phyloP scores from a whole-genome alignment of 92 coral and sea anemone species.

The Montipora capitata region DNA sequence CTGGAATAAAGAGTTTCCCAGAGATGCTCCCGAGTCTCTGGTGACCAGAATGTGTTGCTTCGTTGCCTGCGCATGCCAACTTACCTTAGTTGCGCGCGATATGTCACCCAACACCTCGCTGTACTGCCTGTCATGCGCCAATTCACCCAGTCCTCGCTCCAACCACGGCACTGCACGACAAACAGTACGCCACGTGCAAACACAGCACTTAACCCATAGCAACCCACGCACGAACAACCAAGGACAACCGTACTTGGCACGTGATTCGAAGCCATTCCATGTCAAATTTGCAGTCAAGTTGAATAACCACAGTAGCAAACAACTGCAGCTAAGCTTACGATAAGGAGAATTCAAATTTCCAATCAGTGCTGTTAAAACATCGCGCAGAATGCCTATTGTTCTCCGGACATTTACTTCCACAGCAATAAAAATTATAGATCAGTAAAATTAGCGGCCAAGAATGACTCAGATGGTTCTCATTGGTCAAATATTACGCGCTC shows the following conservation, averaged over 20 bases:
- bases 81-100: conserved; percentile 52
- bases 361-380: conserved; percentile 75
- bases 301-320: conserved; percentile 70
- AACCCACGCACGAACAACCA: conserved; percentile 65
- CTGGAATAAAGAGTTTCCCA: too few relatives aligned
- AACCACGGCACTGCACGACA: conserved; percentile 77
- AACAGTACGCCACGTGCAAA: conserved; percentile 59
- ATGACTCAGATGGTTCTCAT: too few relatives aligned
- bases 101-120: conserved; percentile 54
- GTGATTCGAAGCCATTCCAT: conserved; percentile 72
- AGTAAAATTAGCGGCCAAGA: too few relatives aligned
- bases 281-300: conserved; percentile 34
- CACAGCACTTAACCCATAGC: conserved; percentile 58
- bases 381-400: too few relatives aligned
- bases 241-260: conserved; percentile 65
- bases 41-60: too few relatives aligned
- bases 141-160: conserved; percentile 46
- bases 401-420: too few relatives aligned
- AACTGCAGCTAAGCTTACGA: conserved; percentile 46
- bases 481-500: too few relatives aligned
- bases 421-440: too few relatives aligned
- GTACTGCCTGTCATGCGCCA: conserved; percentile 66
- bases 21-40: too few relatives aligned
- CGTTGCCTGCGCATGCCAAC: too few relatives aligned
- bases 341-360: conserved; percentile 60